A percentile compares a stretch with the other conserved stretches of the same genome.
Evolutionary conservation across 2,888 invertebrate species (phyloP).

Genomic region (Spicauda simplicius): DNA sequence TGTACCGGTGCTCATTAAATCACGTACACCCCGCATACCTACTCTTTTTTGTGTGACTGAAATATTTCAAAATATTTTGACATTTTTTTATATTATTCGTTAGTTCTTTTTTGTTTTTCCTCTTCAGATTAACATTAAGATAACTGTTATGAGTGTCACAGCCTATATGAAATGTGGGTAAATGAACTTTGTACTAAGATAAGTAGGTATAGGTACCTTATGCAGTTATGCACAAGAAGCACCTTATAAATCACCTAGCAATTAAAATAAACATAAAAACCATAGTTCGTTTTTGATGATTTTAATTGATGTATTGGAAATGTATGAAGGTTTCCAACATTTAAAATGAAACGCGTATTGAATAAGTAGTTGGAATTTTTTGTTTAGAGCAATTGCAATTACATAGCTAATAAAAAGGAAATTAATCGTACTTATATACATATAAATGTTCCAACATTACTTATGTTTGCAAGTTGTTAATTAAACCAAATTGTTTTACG

Average conservation of each 20-base stretch:
- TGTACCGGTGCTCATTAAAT: slow-evolving; percentile 1
- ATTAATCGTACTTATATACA: no score
- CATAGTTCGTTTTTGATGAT: no score
- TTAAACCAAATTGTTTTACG: slow-evolving; percentile 17
- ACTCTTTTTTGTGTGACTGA: not conserved
- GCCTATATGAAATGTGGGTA: not conserved
- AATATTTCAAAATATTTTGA: not conserved
- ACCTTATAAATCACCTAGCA: not conserved
- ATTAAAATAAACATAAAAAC: not conserved
- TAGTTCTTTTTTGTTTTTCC: not conserved
- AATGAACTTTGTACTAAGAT: not conserved
- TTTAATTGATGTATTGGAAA: no score
- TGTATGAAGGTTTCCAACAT: no score
- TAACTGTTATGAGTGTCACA: not conserved
- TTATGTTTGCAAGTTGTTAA: slow-evolving; percentile 11
- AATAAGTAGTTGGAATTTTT: no score
- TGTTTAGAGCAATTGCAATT: no score
- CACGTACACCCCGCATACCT: not conserved
- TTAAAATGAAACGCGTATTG: no score
- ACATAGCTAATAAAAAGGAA: no score
- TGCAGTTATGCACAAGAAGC: not conserved
- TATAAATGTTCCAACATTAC: not conserved
- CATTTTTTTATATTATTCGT: not conserved
- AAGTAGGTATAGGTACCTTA: no score
- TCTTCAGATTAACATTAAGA: not conserved